phyloP scores from a whole-genome alignment of 2,113 vertebrate genomes.

The Excalfactoria chinensis region DNA sequence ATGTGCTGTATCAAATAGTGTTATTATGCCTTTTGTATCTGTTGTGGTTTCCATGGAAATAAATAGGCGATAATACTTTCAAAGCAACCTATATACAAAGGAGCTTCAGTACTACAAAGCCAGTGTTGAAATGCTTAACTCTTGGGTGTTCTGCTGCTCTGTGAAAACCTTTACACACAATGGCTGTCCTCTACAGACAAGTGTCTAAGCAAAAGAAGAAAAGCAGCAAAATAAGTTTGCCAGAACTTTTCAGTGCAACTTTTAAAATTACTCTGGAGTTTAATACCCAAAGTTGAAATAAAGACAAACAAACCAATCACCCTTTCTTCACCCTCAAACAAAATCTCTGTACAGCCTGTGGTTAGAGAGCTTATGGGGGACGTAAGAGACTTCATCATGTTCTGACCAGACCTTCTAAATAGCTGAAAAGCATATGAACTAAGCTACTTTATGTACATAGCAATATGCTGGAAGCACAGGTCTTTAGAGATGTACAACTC shows the following conservation, averaged over 20 bases:
- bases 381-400: neutral
- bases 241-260: neutral
- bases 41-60: neutral
- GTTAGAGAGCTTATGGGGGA: neutral
- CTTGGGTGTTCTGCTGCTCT: neutral
- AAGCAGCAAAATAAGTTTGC: neutral
- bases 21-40: neutral
- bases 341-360: neutral
- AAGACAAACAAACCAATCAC: neutral
- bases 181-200: neutral
- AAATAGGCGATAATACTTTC: neutral
- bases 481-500: neutral
- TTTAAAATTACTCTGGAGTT: slow-evolving; percentile 1
- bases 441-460: neutral
- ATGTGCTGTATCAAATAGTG: neutral
- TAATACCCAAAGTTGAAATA: neutral
- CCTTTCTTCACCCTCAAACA: neutral
- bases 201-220: neutral
- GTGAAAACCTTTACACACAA: neutral
- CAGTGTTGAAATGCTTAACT: slow-evolving; percentile 23
- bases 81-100: neutral
- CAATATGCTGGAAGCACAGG: neutral
- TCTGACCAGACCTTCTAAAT: neutral
- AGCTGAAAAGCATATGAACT: neutral
- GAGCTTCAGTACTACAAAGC: neutral